Base-by-base conservation (phyloP, 2,888 invertebrate species). In the Cerastis rubricosa region DNA sequence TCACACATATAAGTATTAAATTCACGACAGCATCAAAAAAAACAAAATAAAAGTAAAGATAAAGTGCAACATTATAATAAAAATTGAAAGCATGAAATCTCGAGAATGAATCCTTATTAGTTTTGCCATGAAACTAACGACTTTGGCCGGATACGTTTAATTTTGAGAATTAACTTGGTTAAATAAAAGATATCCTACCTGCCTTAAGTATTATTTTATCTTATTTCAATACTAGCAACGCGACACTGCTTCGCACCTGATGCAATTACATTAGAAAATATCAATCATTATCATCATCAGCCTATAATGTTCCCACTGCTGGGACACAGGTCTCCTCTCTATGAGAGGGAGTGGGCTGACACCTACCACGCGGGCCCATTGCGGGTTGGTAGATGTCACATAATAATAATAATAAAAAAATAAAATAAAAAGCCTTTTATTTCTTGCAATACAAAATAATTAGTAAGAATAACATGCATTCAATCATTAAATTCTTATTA, bases 81-180 rank as follows among this genome's bases (percentile, higher is more conserved):
- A 84, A 80, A 71, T 76, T 74, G 19, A 65, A 82, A 80, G 64
- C 63, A 25, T 64, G 51, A 67, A 80, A 51, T 63, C 43, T 61
- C 35, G 43, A 29, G n/a, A 68, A 64, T 65, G 65, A 19, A 69
- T 54, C 40, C 51, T 63, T 9, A n/a, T 71, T 61, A 40, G 6
- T 61, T 59, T 80, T 68, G 35, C 49, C 64, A 40, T 57, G 49
- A 59, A 69, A 22, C 0, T 54, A 74, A 67, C 9, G 35, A 57
- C 19, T 61, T 2, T 11, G 64, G 6, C 45, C 22, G 65, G 70
- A 63, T 17, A 47, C 11, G 17, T 66, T 63, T 49, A 14, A 73
- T 66, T n/a, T 35, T 40, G 12, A 19, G 47, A 61, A 47, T 66
- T 57, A 43, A 65, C 12, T 80, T 9, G n/a, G 29, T 49, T 29